Percentiles rank a stretch among this genome's conserved stretches.
phyloP scores from a whole-genome alignment of 2,797 vertebrate species.

The Malacoctenus gilli region DNA sequence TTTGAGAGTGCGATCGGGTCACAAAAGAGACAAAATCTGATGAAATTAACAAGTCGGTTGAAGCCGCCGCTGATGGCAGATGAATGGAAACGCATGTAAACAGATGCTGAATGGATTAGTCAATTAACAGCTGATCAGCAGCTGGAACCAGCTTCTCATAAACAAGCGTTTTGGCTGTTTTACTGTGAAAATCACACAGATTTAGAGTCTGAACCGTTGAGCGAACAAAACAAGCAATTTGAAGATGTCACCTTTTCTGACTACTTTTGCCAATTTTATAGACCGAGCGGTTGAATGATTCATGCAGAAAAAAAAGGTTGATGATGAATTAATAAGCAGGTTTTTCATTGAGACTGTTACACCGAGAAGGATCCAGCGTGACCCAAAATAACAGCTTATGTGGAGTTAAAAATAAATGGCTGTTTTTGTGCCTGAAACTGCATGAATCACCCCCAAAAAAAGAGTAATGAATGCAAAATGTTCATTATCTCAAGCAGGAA shows the following conservation, averaged over 20 bases:
- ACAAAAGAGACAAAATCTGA: conserved; percentile 15
- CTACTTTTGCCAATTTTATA: conserved; percentile 3
- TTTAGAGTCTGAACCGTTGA: conserved; percentile 3
- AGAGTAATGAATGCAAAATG: neutral
- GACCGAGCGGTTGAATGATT: neutral
- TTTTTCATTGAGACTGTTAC: neutral
- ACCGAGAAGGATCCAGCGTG: neutral
- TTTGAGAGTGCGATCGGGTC: conserved; percentile 8
- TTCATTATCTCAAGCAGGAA: conserved; percentile 3
- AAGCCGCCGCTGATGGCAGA: neutral
- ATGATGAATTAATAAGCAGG: conserved; percentile 2
- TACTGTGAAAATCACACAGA: conserved; percentile 1
- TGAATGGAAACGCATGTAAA: neutral
- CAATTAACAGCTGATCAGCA: conserved; percentile 7
- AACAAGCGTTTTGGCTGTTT: conserved; percentile 1
- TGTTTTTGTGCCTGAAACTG: conserved; percentile 7
- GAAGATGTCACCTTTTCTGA: conserved; percentile 1
- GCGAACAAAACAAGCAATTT: conserved; percentile 1
- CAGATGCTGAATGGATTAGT: conserved; percentile 21
- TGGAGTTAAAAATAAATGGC: neutral
- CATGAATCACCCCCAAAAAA: neutral
- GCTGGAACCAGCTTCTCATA: conserved; percentile 8
- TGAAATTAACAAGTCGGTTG: conserved; percentile 3
- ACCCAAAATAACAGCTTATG: neutral
- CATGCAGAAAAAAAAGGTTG: neutral